Evolutionary conservation across 1,140 invertebrate species (phyloP).

Genomic region (Chironomus striatipennis): DNA sequence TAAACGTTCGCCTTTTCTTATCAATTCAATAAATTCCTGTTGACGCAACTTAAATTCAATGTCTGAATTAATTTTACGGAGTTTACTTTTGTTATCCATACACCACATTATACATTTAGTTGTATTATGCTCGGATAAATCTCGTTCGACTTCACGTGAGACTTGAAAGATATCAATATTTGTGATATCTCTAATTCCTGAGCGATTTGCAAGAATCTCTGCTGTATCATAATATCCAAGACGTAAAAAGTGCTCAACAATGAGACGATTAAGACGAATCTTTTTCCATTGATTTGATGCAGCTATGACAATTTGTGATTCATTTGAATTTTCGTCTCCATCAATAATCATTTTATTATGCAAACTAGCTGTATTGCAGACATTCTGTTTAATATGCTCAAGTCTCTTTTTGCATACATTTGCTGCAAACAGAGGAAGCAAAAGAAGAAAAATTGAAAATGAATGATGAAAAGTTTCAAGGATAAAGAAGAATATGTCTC

Average conservation of each 20-base stretch:
- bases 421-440: conserved; percentile 49
- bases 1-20: conserved; percentile 72
- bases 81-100: conserved; percentile 92
- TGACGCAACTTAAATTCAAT: conserved; percentile 89
- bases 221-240: conserved; percentile 94
- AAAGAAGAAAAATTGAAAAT: not conserved
- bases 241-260: conserved; percentile 93
- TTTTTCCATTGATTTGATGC: conserved; percentile 68
- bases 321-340: conserved; percentile 24
- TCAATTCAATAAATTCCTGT: conserved; percentile 91
- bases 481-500: conserved; percentile 53
- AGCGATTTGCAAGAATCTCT: conserved; percentile 70
- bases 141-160: conserved; percentile 78
- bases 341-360: conserved; percentile 17
- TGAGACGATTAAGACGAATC: conserved; percentile 83
- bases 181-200: conserved; percentile 78
- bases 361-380: not conserved
- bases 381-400: conserved; percentile 85
- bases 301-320: conserved; percentile 42
- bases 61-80: conserved; percentile 82
- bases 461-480: not conserved
- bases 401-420: conserved; percentile 69
- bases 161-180: conserved; percentile 90
- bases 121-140: conserved; percentile 71
- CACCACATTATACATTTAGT: conserved; percentile 91